These are phyloP conservation scores for Eutolmus rufibarbis DNA, from an alignment of 2,888 invertebrate species.

Conservation along the genomic window DNA sequence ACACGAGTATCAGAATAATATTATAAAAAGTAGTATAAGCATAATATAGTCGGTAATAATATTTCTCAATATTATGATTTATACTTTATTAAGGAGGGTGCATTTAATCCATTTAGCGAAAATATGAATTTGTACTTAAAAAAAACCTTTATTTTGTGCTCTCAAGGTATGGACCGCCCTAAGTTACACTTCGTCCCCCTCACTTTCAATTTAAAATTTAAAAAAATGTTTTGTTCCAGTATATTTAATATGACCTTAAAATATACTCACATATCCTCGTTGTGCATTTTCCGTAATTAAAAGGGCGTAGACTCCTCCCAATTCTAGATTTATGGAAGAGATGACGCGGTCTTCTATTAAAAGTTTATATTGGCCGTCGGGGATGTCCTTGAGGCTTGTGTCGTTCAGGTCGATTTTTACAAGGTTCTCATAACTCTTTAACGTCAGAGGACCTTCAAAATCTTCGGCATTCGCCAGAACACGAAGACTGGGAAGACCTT, in stretches of 20 bases:
- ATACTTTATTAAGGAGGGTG: too few species aligned
- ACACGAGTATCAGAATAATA: too few species aligned
- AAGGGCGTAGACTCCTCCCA: slow-evolving; percentile 74
- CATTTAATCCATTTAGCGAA: too few species aligned
- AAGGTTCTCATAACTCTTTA: slow-evolving; percentile 9
- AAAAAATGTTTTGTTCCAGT: too few species aligned
- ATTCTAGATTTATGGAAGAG: slow-evolving; percentile 61
- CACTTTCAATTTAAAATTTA: too few species aligned
- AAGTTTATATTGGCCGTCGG: slow-evolving; percentile 62
- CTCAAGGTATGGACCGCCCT: too few species aligned
- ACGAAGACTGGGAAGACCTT: slow-evolving; percentile 59
- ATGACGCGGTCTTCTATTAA: slow-evolving; percentile 58
- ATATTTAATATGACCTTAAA: not conserved
- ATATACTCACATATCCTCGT: slow-evolving; percentile 59
- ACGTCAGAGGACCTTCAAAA: slow-evolving; percentile 49
- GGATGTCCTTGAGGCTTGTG: slow-evolving; percentile 41
- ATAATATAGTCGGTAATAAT: too few species aligned
- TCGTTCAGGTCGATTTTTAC: slow-evolving; percentile 19
- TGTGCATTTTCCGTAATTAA: slow-evolving; percentile 60
- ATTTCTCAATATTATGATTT: too few species aligned
- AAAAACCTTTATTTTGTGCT: too few species aligned
- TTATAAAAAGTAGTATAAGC: too few species aligned
- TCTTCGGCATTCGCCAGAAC: slow-evolving; percentile 54
- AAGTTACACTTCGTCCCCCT: too few species aligned
- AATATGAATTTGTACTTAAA: too few species aligned